phyloP scores from a whole-genome alignment of 2,797 vertebrate species.

The Epinephelus malabaricus region DNA sequence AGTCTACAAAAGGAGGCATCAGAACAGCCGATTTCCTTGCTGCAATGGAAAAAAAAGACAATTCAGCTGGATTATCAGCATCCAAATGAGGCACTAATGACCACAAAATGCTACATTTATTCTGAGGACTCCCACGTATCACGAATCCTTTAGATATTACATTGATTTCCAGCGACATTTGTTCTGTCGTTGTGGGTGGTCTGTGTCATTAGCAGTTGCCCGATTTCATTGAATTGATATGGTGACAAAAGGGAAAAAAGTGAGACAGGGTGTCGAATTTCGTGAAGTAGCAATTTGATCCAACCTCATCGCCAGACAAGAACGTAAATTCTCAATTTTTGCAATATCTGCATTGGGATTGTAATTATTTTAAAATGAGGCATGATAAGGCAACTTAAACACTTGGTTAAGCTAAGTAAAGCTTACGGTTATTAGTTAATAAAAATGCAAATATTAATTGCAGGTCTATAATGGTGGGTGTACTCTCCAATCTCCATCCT shows the following conservation, averaged over 20 bases:
- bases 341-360: not conserved
- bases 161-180: not conserved
- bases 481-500: not conserved
- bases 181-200: not conserved
- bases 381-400: not conserved
- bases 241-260: not conserved
- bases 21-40: not conserved
- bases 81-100: not conserved
- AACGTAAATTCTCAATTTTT: not conserved
- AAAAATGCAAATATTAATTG: slow-evolving; percentile 7
- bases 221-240: not conserved
- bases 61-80: not conserved
- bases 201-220: not conserved
- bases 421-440: not conserved
- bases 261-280: too few relatives aligned
- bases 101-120: not conserved
- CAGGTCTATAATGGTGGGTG: not conserved
- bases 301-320: not conserved
- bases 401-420: not conserved
- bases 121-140: not conserved
- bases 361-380: not conserved
- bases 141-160: not conserved
- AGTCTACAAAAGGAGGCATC: not conserved
- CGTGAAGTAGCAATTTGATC: not conserved
- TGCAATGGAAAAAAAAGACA: not conserved